Evolutionary conservation across 2,113 vertebrate genomes (phyloP).

Genomic region (Osmerus mordax): DNA sequence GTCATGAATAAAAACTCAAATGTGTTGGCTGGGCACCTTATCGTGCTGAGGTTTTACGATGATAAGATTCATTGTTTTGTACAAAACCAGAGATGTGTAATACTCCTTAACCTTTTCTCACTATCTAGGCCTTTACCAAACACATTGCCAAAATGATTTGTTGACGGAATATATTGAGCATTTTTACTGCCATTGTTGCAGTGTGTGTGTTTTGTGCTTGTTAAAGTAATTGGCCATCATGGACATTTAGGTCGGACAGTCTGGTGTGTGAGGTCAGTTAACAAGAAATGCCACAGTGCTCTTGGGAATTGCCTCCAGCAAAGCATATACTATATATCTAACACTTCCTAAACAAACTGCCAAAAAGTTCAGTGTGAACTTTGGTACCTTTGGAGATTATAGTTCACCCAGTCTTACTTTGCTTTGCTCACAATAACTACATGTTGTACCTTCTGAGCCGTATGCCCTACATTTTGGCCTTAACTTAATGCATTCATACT

Average conservation of each 20-base stretch:
- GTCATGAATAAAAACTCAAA: too few relatives aligned
- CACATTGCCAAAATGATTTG: neutral
- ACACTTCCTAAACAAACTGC: neutral
- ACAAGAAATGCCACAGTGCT: constrained; percentile 63
- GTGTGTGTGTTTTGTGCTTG: neutral
- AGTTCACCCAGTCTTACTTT: neutral
- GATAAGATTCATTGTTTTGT: neutral
- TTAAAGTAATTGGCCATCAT: constrained; percentile 49
- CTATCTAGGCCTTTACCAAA: neutral
- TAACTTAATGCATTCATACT: too few relatives aligned
- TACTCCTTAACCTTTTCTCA: neutral
- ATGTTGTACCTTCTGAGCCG: too few relatives aligned
- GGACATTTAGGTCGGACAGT: constrained; percentile 34
- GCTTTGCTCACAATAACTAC: neutral
- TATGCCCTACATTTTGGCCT: too few relatives aligned
- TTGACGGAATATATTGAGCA: neutral
- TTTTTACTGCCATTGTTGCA: too few relatives aligned
- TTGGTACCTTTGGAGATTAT: neutral
- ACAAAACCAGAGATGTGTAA: neutral
- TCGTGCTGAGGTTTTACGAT: neutral
- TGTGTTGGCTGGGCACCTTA: too few relatives aligned
- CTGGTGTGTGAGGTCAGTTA: constrained; percentile 45
- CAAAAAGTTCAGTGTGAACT: neutral
- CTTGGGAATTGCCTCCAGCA: constrained; percentile 44
- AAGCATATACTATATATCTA: constrained; percentile 31